These are phyloP conservation scores for Pseudomyrmex pallidus DNA, from an alignment of 1,140 invertebrate genomes.

Conservation along the genomic window DNA sequence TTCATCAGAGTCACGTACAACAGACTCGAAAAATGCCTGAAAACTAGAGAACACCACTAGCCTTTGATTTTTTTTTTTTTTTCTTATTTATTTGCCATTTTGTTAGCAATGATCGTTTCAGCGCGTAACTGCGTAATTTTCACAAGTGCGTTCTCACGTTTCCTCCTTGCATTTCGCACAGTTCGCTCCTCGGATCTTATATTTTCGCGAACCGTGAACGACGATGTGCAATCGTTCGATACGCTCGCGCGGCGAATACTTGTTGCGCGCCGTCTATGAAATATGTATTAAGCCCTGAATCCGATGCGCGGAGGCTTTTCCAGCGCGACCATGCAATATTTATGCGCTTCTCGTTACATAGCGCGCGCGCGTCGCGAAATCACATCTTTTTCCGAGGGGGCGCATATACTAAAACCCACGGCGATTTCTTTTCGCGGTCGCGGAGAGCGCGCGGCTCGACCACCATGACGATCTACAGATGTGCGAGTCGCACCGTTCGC, in stretches of 20 bases:
- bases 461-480: conserved; percentile 53
- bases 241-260: conserved; percentile 54
- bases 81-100: no score
- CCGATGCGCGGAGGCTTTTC: conserved; percentile 58
- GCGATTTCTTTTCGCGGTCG: conserved; percentile 37
- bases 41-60: no score
- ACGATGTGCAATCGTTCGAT: conserved; percentile 53
- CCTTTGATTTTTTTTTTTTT: no score
- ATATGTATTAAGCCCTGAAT: conserved; percentile 60
- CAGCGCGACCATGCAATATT: conserved; percentile 62
- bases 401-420: not conserved
- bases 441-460: conserved; percentile 15
- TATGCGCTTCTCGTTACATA: conserved; percentile 55
- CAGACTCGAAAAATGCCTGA: no score
- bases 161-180: not conserved
- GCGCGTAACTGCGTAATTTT: no score
- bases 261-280: conserved; percentile 55
- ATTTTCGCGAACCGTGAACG: conserved; percentile 45
- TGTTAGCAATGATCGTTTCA: no score
- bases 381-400: conserved; percentile 46
- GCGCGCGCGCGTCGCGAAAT: conserved; percentile 35
- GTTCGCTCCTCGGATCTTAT: not conserved
- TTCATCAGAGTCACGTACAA: not conserved
- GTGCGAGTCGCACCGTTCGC: not conserved
- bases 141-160: not conserved